Evolutionary conservation across 2,888 invertebrate species (phyloP).

Genomic region (Aelia acuminata): DNA sequence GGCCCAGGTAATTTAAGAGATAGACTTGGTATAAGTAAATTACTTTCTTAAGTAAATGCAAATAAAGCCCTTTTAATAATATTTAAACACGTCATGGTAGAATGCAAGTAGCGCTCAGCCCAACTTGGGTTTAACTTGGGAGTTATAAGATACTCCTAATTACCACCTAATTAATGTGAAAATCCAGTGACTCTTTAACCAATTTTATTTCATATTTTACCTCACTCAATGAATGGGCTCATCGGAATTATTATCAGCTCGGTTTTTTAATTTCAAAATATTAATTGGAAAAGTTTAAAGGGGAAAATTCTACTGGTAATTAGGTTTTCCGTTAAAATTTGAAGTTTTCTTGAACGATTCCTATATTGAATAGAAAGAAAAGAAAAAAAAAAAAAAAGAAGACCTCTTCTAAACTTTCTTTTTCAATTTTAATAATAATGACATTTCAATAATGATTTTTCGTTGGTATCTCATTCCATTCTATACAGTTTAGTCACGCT

Average conservation of each 20-base stretch:
- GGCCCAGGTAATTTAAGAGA: not conserved
- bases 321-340: slow-evolving; percentile 55
- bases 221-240: slow-evolving; percentile 48
- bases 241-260: slow-evolving; percentile 52
- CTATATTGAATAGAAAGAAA: not conserved
- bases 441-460: not conserved
- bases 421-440: slow-evolving; percentile 32
- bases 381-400: not conserved
- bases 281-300: slow-evolving; percentile 58
- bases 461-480: slow-evolving; percentile 14
- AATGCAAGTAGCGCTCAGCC: not conserved
- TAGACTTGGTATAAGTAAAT: slow-evolving; percentile 16
- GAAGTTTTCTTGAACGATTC: slow-evolving; percentile 49
- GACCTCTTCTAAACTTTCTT: not conserved
- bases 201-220: slow-evolving; percentile 53
- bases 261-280: slow-evolving; percentile 52
- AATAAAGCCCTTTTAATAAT: slow-evolving; percentile 11
- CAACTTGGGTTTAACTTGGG: slow-evolving; percentile 35
- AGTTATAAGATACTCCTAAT: slow-evolving; percentile 56
- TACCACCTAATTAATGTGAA: slow-evolving; percentile 56
- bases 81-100: not conserved
- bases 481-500: not conserved
- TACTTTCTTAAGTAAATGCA: slow-evolving; percentile 43
- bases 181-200: slow-evolving; percentile 41
- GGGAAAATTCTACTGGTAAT: slow-evolving; percentile 27